phyloP scores from a whole-genome alignment of 2,113 vertebrate genomes.

The Tapirus terrestris region DNA sequence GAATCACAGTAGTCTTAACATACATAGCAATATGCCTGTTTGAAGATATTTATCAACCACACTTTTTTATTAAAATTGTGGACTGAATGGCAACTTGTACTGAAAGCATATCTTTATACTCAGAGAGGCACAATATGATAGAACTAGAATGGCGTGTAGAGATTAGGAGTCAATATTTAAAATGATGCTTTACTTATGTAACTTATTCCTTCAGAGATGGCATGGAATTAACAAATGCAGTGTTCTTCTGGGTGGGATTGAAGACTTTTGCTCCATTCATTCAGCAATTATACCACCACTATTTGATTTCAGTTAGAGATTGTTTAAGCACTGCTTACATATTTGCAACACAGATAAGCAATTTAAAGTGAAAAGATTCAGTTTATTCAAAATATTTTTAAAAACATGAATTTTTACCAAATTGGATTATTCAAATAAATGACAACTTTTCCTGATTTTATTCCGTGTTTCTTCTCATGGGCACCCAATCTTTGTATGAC shows the following conservation, averaged over 20 bases:
- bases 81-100: not conserved
- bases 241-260: not conserved
- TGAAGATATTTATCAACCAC: constrained; percentile 39
- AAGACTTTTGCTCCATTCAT: constrained; percentile 4
- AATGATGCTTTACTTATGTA: not conserved
- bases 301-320: constrained; percentile 41
- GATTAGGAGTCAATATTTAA: constrained; percentile 47
- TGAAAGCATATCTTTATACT: constrained; percentile 7
- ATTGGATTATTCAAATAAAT: not conserved
- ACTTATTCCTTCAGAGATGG: not conserved
- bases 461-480: not conserved
- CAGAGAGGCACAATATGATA: not conserved
- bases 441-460: not conserved
- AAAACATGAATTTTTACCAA: not conserved
- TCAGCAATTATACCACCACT: not conserved
- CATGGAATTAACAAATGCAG: not conserved
- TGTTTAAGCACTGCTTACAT: not conserved
- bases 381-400: not conserved
- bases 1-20: constrained; percentile 43
- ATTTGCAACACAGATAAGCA: not conserved
- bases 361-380: not conserved
- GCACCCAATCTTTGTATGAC: not conserved
- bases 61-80: constrained; percentile 57
- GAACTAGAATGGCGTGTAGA: not conserved
- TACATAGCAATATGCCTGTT: not conserved